Conservation (phyloP, 2,113 vertebrate genomes). For the Reinhardtius hippoglossoides region DNA sequence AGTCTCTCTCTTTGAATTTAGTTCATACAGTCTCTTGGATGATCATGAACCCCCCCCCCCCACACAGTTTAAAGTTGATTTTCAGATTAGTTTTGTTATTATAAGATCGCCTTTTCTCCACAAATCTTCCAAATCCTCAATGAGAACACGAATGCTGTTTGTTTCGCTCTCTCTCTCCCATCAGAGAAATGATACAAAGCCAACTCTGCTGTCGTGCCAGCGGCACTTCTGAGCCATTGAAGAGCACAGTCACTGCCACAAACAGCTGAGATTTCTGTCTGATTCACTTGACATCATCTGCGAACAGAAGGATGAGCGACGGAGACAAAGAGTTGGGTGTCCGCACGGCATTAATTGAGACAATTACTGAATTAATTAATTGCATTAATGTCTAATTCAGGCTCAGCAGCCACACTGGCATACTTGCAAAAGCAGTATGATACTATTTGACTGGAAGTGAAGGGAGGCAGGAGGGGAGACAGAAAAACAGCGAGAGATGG, state of each 20-base stretch:
- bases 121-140: background rate
- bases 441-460: background rate
- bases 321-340: background rate
- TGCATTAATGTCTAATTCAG: background rate
- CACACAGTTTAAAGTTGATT: too few species aligned
- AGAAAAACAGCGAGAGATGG: too few species aligned
- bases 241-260: background rate
- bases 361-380: too few species aligned
- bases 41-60: too few species aligned
- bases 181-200: conserved; percentile 9
- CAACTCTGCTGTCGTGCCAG: conserved; percentile 13
- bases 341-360: background rate
- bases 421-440: conserved; percentile 2
- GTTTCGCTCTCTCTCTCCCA: background rate
- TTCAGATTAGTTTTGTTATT: too few species aligned
- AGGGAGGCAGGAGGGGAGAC: background rate
- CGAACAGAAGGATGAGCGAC: background rate
- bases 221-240: conserved; percentile 15
- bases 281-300: conserved; percentile 5
- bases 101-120: background rate
- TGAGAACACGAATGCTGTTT: background rate
- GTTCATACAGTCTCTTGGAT: background rate
- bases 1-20: background rate
- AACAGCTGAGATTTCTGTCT: conserved; percentile 43
- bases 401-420: conserved; percentile 6